These are phyloP conservation scores for Sepiola atlantica DNA, from an alignment of 2,888 invertebrate genomes.

Conservation along the genomic window DNA sequence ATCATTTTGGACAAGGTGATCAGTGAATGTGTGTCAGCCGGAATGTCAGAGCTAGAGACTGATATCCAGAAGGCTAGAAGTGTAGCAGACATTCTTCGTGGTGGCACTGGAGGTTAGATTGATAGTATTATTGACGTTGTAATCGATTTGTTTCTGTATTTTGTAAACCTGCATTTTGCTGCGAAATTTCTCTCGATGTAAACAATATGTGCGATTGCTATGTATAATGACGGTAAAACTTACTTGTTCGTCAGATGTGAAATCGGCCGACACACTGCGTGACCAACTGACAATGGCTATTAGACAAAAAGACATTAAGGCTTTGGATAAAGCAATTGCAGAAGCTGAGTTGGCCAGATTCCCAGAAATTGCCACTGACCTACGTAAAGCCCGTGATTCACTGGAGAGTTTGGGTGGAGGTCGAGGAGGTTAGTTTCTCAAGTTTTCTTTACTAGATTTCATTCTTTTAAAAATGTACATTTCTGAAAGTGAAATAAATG, in stretches of 20 bases:
- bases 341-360: neutral
- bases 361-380: neutral
- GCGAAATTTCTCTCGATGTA: neutral
- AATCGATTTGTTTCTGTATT: no score
- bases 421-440: neutral
- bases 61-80: slow-evolving; percentile 36
- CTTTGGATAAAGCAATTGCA: neutral
- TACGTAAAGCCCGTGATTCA: slow-evolving; percentile 33
- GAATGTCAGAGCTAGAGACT: neutral
- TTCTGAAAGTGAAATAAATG: neutral
- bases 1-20: neutral
- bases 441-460: no score
- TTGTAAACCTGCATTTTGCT: neutral
- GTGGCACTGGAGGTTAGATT: slow-evolving; percentile 41
- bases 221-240: neutral
- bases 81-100: slow-evolving; percentile 1
- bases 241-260: neutral
- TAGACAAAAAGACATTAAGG: neutral
- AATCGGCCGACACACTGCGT: neutral
- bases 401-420: neutral
- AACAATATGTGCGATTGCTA: neutral
- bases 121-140: neutral
- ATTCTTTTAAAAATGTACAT: no score
- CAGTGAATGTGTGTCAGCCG: slow-evolving; percentile 36
- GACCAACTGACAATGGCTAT: neutral